Evolutionary conservation across 2,113 vertebrate species (phyloP).

Genomic region (Archocentrus centrarchus): DNA sequence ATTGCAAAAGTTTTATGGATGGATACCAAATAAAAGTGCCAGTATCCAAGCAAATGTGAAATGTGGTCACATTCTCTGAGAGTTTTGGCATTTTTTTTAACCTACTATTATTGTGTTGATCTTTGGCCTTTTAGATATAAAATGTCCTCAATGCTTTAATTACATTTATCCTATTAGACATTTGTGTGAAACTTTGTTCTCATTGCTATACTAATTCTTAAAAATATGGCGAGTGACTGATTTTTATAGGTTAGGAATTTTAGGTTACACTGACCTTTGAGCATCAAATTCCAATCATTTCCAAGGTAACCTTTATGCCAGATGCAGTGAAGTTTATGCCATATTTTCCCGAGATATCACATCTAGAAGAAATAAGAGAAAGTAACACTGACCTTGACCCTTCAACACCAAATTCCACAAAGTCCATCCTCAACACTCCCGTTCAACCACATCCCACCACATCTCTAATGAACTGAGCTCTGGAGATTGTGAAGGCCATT

Average conservation of each 20-base stretch:
- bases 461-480: too few species aligned
- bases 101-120: background rate
- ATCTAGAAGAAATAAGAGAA: background rate
- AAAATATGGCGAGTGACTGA: background rate
- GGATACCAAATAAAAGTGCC: background rate
- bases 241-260: background rate
- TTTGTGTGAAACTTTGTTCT: background rate
- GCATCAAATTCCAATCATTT: background rate
- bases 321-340: background rate
- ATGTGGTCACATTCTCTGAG: background rate
- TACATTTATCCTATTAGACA: background rate
- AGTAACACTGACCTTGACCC: background rate
- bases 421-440: too few species aligned
- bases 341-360: background rate
- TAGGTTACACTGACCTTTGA: background rate
- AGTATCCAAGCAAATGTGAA: background rate
- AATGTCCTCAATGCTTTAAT: background rate
- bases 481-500: too few species aligned
- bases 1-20: background rate
- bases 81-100: background rate
- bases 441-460: too few species aligned
- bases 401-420: background rate
- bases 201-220: background rate
- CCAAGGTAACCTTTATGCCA: background rate
- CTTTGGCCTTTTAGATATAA: background rate